Conservation (phyloP, 92 coral and sea anemone species). For the Actinernus sp. region DNA sequence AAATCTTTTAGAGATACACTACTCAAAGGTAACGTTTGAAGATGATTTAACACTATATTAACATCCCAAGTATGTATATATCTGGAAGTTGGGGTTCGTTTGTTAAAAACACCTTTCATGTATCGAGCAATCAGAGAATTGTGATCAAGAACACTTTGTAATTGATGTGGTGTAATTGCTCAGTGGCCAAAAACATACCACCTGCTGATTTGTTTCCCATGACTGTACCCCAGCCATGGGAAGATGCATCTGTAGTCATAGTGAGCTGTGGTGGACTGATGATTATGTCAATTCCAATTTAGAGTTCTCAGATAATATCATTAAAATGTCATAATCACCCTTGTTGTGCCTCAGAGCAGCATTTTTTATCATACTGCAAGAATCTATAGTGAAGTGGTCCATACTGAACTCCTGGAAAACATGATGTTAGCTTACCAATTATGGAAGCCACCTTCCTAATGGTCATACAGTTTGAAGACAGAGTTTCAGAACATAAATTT, state of each 20-base stretch:
- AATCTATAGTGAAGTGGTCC: conserved; percentile 34
- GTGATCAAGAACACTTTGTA: no score
- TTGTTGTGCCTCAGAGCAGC: conserved; percentile 25
- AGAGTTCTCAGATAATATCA: conserved; percentile 8
- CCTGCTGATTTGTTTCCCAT: conserved; percentile 9
- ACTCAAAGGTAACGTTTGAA: no score
- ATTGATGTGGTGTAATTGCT: conserved; percentile 18
- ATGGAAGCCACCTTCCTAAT: background rate
- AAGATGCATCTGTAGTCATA: conserved; percentile 36
- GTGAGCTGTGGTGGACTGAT: conserved; percentile 12
- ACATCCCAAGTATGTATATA: no score
- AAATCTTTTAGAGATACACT: no score
- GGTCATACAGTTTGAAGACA: background rate
- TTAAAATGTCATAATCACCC: conserved; percentile 24
- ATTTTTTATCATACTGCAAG: conserved; percentile 19
- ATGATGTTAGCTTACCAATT: conserved; percentile 24
- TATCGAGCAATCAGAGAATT: no score
- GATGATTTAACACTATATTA: no score
- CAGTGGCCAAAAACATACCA: conserved; percentile 29
- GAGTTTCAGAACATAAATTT: background rate
- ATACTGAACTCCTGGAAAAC: conserved; percentile 20
- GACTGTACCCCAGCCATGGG: conserved; percentile 44
- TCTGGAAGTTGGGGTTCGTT: no score
- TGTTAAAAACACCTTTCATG: no score
- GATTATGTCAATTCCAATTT: conserved; percentile 11